These are phyloP conservation scores for Pterobdella sp. DNA, from an alignment of 2,888 invertebrate genomes.

Conservation along the genomic window DNA sequence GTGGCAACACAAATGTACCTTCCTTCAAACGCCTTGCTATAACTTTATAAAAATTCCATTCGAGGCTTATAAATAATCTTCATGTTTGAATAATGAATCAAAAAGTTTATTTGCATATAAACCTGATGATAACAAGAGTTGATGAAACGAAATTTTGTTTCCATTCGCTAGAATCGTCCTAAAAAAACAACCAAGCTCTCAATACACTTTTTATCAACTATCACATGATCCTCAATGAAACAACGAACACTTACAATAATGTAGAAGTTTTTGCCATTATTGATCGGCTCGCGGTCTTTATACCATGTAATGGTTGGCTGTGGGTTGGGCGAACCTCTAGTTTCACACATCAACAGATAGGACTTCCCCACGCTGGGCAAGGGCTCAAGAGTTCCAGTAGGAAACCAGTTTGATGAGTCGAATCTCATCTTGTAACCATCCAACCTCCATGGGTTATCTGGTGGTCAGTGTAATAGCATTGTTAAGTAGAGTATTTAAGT, in stretches of 20 bases:
- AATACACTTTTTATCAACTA: neutral
- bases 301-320: slow-evolving; percentile 38
- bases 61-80: neutral
- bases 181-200: neutral
- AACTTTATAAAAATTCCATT: slow-evolving; percentile 11
- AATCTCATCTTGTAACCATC: slow-evolving; percentile 40
- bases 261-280: slow-evolving; percentile 37
- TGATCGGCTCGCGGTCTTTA: slow-evolving; percentile 33
- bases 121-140: slow-evolving; percentile 35
- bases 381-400: slow-evolving; percentile 33
- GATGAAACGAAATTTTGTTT: slow-evolving; percentile 33
- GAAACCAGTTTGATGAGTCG: slow-evolving; percentile 38
- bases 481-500: neutral
- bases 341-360: slow-evolving; percentile 39
- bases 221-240: neutral
- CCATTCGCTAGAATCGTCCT: slow-evolving; percentile 38
- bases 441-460: slow-evolving; percentile 39
- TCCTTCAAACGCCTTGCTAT: slow-evolving; percentile 30
- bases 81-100: too few relatives aligned
- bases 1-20: slow-evolving; percentile 36
- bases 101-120: too few relatives aligned
- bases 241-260: slow-evolving; percentile 36
- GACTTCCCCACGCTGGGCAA: slow-evolving; percentile 37
- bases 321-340: slow-evolving; percentile 37
- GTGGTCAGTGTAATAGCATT: neutral